Evolutionary conservation across 2,888 invertebrate species (phyloP), one percentile per base, ranked within the genome.

Genomic region (Leptinotarsa haldemani): DNA sequence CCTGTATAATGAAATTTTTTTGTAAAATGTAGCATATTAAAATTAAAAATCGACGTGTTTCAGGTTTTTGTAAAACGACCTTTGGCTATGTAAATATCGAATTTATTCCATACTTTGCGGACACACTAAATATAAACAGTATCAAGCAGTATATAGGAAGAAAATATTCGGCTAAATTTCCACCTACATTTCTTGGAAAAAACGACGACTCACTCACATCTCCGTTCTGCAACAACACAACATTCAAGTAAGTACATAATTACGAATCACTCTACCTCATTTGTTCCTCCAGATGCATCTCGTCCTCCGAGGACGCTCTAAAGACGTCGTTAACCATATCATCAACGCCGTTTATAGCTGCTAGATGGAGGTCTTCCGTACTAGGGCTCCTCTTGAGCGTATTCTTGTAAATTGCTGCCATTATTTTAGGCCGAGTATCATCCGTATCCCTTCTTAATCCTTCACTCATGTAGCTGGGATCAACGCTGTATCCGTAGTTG

Each of bases 341-440:
- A 40, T 64, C 74, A 2, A 66, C 74, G 13, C 56, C 86, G 84
- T 74, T 88, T 87, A 75, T 88, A 86, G 78, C 87, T 12, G 78
- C 77, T 50, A 80, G 65, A 73, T 81, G 80, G 20, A 81, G 74
- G 70, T 80, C 79, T 73, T 78, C 78, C 30, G 80, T 79, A 64
- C 80, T 80, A 15, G 76, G 67, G 64, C 77, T 78, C 61, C 77
- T 79, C 50, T 81, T 81, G 48, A 1, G 90, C 88, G 83, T 91
- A 90, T 83, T 93, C 90, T 93, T 93, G 77, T 93, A 90, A 61
- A 93, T 90, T 0, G 93, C 93, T 0, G 93, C 92, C 53, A 92
- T 93, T 65, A 93, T 93, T 47, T 93, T 91, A 4, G 93, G 93
- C 78, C 91, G 93, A 77, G 90, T 90, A 18, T 89, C 88, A 71